Evolutionary conservation across 92 coral and sea anemone species (phyloP), one percentile per base, ranked within the genome.

Genomic region (Bergia sp.): DNA sequence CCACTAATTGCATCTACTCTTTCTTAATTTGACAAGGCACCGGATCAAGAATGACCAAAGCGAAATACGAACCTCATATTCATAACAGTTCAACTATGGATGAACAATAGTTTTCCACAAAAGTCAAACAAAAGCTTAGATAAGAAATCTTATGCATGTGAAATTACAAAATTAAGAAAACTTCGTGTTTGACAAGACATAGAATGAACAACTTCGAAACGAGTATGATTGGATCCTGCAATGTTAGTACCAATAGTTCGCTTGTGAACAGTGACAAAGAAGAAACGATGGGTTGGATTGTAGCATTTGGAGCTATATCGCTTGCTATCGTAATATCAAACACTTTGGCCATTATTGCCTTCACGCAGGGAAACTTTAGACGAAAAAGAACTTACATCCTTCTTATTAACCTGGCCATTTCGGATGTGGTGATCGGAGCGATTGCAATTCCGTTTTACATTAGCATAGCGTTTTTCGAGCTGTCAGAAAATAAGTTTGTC

Each of bases 361-460:
- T 91, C 82, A 85, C 69, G 42, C 42, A 75, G 7, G 87, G 89
- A 37, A 76, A 85, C n/a, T 77, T 74, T 49, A 44, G 82, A 15
- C 86, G 82, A 79, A 88, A 91, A 42, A 57, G 67, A 13, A 85
- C 83, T 69, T 91, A 58, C 67, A 55, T 79, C 36, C 78, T 89
- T 42, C 81, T 91, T 4, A 79, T 89, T 3, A 89, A 91, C 69
- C 92, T 91, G 8, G 85, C 93, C 1, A 47, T 85, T 4, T 91
- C 90, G 3, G 93, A 91, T 89, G 44, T 89, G 9, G 83, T 89
- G 37, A 88, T 91, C 8, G 93, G 93, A 47, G 89, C 90, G 36
- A 38, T 91, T 15, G 92, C 92, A n/a, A 57, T 91, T 38, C 91
- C 93, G n/a, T 77, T 91, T 38, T 89, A 91, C 44, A 77, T 85